Evolutionary conservation across 2,888 invertebrate genomes (phyloP), one percentile per base, ranked within the genome.

Genomic region (Stenolophus ochropezus): DNA sequence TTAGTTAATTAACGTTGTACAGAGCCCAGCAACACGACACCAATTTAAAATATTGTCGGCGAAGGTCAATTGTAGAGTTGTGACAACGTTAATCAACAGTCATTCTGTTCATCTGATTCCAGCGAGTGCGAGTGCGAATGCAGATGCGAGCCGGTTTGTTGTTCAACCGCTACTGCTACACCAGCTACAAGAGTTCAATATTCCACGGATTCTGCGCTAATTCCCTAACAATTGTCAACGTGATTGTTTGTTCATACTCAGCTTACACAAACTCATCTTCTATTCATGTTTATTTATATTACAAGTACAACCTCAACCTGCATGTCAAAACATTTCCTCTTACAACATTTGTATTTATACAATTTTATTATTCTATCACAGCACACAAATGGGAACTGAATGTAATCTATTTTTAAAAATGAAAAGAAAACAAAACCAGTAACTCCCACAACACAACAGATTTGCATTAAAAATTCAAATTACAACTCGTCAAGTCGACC

Each of bases 21-120:
- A 79, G 71, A 73, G 56, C 58, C 42, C 75, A 81, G 81, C 75
- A 81, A 81, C 75, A 75, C 75, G 81, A 81, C 81, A 75, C 65
- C 81, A 81, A 81, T 81, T 81, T 81, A 81, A 61, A 81, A 81
- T 81, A 81, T 81, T 81, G 81, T 47, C 65, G 65, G 51, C 81
- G 81, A 81, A 81, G 81, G 81, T 81, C 81, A 81, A 81, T 81
- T 81, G 81, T 75, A 18, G 69, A 75, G 81, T 75, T 81, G 81
- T 81, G 81, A 81, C 81, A 81, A 81, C 75, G 81, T 75, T 81
- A 81, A 81, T 81, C 81, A 81, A 74, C 75, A 61, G 20, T 81
- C 75, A 75, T 75, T 75, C 58, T 42, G 74, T 74, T 51, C 65
- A 75, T 81, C 65, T 75, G 65, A 69, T 33, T 69, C 65, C 27